These are phyloP conservation scores for Umimayanthus chanpuru DNA, from an alignment of 92 coral and sea anemone genomes.

Conservation along the genomic window DNA sequence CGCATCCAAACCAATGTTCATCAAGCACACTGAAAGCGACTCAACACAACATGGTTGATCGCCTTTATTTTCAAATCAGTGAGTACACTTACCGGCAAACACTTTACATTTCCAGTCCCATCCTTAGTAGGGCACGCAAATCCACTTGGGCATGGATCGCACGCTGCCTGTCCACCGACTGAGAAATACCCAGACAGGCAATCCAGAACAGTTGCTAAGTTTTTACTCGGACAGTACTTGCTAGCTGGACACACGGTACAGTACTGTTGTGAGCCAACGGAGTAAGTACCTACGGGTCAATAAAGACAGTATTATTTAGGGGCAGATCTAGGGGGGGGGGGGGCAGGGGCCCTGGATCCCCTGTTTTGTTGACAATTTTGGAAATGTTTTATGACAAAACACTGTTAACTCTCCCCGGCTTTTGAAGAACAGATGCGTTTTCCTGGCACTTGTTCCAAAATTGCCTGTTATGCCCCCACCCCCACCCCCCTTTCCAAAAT, in stretches of 20 bases:
- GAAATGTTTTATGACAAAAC: too few relatives aligned
- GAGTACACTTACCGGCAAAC: conserved; percentile 77
- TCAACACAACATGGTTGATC: not conserved
- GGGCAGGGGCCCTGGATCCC: too few relatives aligned
- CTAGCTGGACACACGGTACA: conserved; percentile 87
- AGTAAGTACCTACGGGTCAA: conserved; percentile 78
- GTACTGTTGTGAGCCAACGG: conserved; percentile 69
- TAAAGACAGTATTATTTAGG: not conserved
- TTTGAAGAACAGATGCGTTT: too few relatives aligned
- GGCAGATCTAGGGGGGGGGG: too few relatives aligned
- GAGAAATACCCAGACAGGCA: conserved; percentile 84
- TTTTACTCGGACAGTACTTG: conserved; percentile 76
- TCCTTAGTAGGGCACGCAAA: conserved; percentile 80
- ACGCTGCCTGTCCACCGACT: conserved; percentile 71
- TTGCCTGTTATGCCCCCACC: too few relatives aligned
- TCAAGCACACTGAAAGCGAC: too few relatives aligned
- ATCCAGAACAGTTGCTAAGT: conserved; percentile 43
- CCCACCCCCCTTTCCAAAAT: too few relatives aligned
- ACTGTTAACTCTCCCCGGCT: too few relatives aligned
- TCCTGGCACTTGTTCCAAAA: too few relatives aligned
- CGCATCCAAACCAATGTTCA: too few relatives aligned
- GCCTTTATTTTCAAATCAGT: not conserved
- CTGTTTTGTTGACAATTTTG: too few relatives aligned
- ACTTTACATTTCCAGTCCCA: conserved; percentile 88
- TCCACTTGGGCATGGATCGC: conserved; percentile 87